Percentiles rank a stretch among this genome's conserved stretches.
phyloP scores from a whole-genome alignment of 2,113 vertebrate genomes.

The Nibea albiflora region DNA sequence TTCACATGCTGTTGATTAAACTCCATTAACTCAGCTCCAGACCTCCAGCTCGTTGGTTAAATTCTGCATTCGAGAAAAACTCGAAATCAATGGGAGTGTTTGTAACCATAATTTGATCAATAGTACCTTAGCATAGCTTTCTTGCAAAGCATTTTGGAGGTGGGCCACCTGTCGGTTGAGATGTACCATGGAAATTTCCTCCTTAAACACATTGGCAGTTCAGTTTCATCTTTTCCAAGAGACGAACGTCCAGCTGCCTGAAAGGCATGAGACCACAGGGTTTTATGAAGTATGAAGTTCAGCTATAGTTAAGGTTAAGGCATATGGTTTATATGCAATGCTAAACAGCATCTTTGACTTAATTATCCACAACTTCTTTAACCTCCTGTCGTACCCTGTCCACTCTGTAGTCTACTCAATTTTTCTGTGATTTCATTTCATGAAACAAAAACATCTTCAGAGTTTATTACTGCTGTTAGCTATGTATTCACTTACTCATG shows the following conservation, averaged over 20 bases:
- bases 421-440: too few relatives aligned
- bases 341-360: background rate
- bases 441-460: background rate
- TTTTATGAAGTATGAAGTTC: background rate
- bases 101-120: background rate
- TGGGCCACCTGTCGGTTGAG: constrained; percentile 74
- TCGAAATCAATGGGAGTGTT: background rate
- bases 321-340: constrained; percentile 4
- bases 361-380: too few relatives aligned
- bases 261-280: constrained; percentile 15
- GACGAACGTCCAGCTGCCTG: constrained; percentile 77
- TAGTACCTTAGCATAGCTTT: constrained; percentile 74
- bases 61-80: background rate
- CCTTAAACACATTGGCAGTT: constrained; percentile 83
- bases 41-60: background rate
- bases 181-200: constrained; percentile 81
- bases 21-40: constrained; percentile 11
- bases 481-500: background rate
- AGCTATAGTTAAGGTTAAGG: background rate
- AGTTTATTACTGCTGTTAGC: background rate
- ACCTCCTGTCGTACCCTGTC: too few relatives aligned
- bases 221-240: constrained; percentile 81
- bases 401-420: too few relatives aligned
- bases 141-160: constrained; percentile 72
- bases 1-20: constrained; percentile 57